These are phyloP conservation scores for Platysternon megacephalum DNA, from an alignment of 2,113 vertebrate species.

Conservation along the genomic window DNA sequence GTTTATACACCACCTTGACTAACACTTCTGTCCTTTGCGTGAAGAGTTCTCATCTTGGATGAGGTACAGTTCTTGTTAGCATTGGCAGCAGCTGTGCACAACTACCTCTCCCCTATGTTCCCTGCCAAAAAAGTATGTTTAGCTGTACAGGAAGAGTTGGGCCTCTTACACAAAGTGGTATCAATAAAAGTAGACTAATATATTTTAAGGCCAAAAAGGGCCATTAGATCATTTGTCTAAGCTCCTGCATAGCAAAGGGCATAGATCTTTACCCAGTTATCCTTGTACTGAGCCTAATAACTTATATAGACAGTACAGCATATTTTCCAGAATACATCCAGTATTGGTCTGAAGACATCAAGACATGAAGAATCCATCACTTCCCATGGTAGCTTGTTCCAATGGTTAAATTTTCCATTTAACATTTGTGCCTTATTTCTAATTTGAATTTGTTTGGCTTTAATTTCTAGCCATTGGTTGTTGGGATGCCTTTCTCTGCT, in stretches of 20 bases:
- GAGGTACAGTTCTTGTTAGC: background rate
- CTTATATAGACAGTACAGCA: background rate
- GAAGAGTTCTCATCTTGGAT: background rate
- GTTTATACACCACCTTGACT: background rate
- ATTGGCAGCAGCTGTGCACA: constrained; percentile 39
- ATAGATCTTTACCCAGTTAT: background rate
- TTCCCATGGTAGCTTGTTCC: background rate
- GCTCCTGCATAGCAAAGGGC: background rate
- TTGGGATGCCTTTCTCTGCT: background rate
- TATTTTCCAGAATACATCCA: background rate
- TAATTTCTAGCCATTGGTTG: background rate
- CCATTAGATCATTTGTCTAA: background rate
- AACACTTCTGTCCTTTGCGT: background rate
- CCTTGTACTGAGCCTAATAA: background rate
- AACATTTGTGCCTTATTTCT: background rate
- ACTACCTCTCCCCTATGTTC: background rate
- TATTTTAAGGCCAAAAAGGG: background rate
- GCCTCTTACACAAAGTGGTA: constrained; percentile 22
- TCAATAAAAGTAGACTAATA: constrained; percentile 2
- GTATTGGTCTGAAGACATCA: background rate
- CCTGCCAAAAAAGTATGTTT: constrained; percentile 50
- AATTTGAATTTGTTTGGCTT: background rate
- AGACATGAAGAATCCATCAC: background rate
- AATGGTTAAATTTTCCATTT: background rate
- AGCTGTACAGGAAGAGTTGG: constrained; percentile 5